These are phyloP conservation scores for Rhopilema esculentum DNA, from an alignment of 30 jellyfish, hydroid and myxozoan genomes.

Conservation along the genomic window DNA sequence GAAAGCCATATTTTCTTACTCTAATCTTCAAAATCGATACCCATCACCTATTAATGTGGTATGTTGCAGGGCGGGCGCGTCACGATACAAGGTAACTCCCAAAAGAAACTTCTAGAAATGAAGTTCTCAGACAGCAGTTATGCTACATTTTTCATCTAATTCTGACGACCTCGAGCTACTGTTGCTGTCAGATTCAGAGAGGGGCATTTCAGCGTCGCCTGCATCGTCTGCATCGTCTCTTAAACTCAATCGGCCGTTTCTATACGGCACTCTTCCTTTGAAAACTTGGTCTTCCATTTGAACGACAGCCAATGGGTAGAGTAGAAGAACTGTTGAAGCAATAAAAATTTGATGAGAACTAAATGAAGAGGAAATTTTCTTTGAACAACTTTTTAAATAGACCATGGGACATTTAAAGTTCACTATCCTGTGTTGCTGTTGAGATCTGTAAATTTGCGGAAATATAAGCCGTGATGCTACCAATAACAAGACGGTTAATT, in stretches of 20 bases:
- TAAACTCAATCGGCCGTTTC: slow-evolving; percentile 21
- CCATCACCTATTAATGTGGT: too few relatives aligned
- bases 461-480: too few relatives aligned
- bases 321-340: slow-evolving; percentile 62
- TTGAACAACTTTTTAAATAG: neutral
- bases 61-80: too few relatives aligned
- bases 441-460: too few relatives aligned
- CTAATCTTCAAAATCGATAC: too few relatives aligned
- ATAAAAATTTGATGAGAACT: neutral
- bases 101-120: too few relatives aligned
- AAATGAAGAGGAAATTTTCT: neutral
- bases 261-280: slow-evolving; percentile 65
- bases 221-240: slow-evolving; percentile 7
- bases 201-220: slow-evolving; percentile 16
- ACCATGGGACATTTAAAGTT: too few relatives aligned
- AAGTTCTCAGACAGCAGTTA: slow-evolving; percentile 8
- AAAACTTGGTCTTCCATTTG: slow-evolving; percentile 83
- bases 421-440: too few relatives aligned
- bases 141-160: slow-evolving; percentile 30
- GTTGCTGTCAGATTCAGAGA: slow-evolving; percentile 51
- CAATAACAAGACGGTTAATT: too few relatives aligned
- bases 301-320: slow-evolving; percentile 87
- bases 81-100: too few relatives aligned
- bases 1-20: too few relatives aligned
- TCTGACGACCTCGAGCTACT: slow-evolving; percentile 3